Percentiles rank a stretch among this genome's conserved stretches.
These are phyloP conservation scores for Trididemnum miniatum DNA, from an alignment of 23 tunicate genomes.

Conservation along the genomic window DNA sequence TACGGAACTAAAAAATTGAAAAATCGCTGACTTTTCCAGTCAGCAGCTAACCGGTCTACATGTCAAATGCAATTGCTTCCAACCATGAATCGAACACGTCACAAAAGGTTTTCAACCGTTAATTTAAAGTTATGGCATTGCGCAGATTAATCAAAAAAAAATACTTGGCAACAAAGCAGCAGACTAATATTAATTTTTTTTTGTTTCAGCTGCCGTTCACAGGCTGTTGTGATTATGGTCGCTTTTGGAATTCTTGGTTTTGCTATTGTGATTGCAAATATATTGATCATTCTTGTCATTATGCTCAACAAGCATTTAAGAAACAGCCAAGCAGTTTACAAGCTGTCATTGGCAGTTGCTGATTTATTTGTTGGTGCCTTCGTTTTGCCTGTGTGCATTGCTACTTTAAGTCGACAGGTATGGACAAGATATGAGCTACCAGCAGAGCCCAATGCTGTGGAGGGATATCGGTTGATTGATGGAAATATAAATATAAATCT, in stretches of 20 bases:
- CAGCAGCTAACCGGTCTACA: too few relatives aligned
- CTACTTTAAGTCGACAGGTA: conserved; percentile 9
- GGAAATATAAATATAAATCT: conserved; percentile 16
- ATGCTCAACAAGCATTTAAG: neutral
- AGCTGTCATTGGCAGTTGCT: conserved; percentile 66
- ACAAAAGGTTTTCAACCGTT: too few relatives aligned
- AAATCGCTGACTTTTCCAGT: too few relatives aligned
- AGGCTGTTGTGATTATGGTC: conserved; percentile 20
- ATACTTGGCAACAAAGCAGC: neutral
- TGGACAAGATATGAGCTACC: conserved; percentile 12
- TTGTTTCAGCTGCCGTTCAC: conserved; percentile 38
- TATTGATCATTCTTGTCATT: neutral
- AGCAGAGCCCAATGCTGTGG: neutral
- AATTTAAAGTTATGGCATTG: too few relatives aligned
- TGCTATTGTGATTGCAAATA: conserved; percentile 8
- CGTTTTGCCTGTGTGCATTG: conserved; percentile 52
- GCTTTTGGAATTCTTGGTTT: conserved; percentile 28
- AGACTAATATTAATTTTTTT: neutral
- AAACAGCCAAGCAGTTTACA: conserved; percentile 70
- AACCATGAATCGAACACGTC: too few relatives aligned
- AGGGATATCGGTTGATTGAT: conserved; percentile 19
- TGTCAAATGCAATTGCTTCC: too few relatives aligned
- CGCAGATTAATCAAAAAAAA: too few relatives aligned
- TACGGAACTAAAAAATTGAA: too few relatives aligned
- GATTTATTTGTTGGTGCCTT: conserved; percentile 59